Conservation (phyloP, 2,113 vertebrate genomes). For the Sitta europaea region DNA sequence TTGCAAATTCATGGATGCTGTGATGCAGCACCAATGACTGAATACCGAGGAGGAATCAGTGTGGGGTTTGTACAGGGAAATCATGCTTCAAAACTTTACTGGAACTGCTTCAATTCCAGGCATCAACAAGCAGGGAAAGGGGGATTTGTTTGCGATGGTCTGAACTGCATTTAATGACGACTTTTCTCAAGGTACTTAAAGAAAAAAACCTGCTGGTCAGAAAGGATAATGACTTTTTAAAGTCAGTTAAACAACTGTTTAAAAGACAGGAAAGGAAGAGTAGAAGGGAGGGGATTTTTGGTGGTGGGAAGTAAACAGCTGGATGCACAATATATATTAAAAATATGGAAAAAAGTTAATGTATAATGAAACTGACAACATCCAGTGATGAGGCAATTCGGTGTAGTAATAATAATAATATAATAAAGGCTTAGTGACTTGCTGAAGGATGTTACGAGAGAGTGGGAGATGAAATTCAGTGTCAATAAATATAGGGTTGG, state of each 20-base stretch:
- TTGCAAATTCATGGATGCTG: rapidly evolving
- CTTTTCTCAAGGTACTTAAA: background rate
- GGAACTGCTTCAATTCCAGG: background rate
- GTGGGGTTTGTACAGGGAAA: background rate
- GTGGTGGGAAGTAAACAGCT: background rate
- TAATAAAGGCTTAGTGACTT: background rate
- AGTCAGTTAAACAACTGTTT: rapidly evolving
- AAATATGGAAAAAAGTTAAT: background rate
- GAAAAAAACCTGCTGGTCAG: background rate
- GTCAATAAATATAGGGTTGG: background rate
- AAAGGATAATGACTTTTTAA: background rate
- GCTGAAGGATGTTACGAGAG: background rate
- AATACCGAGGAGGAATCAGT: rapidly evolving
- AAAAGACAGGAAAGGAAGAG: background rate
- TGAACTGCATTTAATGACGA: background rate
- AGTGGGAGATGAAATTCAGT: background rate
- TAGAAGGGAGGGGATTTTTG: background rate
- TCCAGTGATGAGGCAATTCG: background rate
- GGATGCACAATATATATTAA: background rate
- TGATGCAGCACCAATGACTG: background rate
- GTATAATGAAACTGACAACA: background rate
- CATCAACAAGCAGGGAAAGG: background rate
- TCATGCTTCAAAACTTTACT: rapidly evolving
- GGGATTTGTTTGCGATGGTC: background rate
- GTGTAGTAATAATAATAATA: background rate